phyloP scores from a whole-genome alignment of 2,888 invertebrate species.

The Azorinus chamasolen region DNA sequence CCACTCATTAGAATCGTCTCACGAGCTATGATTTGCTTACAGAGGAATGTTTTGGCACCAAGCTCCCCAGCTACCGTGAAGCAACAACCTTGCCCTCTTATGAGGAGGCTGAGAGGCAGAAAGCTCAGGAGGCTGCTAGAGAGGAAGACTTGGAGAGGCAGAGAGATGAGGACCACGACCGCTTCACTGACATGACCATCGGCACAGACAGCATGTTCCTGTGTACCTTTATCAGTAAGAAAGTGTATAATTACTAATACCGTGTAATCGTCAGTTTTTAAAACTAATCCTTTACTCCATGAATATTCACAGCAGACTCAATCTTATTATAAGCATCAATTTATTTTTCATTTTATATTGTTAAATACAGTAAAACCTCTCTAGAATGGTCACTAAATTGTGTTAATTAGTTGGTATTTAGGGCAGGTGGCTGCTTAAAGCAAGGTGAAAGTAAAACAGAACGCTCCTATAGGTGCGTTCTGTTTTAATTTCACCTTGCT shows the following conservation, averaged over 20 bases:
- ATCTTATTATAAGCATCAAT: neutral
- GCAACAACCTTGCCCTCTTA: constrained; percentile 95
- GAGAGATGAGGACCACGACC: constrained; percentile 56
- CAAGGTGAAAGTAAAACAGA: no score
- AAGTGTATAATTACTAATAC: neutral
- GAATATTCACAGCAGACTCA: neutral
- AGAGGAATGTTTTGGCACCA: constrained; percentile 60
- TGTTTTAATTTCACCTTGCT: no score
- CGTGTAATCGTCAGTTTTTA: no score
- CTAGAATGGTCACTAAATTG: no score
- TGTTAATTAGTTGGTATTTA: no score
- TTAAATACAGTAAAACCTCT: no score
- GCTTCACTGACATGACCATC: constrained; percentile 91
- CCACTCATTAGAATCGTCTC: no score
- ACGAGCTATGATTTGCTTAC: neutral
- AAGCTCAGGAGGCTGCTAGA: constrained; percentile 86
- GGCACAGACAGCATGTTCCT: constrained; percentile 98
- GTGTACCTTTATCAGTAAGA: constrained; percentile 94
- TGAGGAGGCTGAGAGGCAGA: constrained; percentile 96
- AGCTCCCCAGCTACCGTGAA: constrained; percentile 94
- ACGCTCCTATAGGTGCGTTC: no score
- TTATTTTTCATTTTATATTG: neutral
- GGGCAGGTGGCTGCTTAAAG: no score
- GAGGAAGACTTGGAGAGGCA: constrained; percentile 87
- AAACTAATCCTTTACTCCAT: no score